Percentiles rank a stretch among this genome's conserved stretches.
Conservation (phyloP, 2,797 vertebrate species). For the Yasuhikotakia modesta region DNA sequence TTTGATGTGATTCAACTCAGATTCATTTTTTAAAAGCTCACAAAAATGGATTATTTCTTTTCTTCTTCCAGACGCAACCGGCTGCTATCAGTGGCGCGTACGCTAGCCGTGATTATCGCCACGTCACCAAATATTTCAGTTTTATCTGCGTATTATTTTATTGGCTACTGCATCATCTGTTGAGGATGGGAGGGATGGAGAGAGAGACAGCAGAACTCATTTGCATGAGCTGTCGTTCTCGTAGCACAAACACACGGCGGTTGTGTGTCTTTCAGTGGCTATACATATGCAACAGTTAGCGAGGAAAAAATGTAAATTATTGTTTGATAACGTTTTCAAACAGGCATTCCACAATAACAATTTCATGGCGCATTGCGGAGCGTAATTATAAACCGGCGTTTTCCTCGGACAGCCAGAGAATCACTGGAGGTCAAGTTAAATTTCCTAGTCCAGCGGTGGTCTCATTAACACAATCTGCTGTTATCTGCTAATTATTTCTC, state of each 20-base stretch:
- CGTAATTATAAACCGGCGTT: constrained; percentile 81
- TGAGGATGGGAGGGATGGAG: not conserved
- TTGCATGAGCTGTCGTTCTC: constrained; percentile 75
- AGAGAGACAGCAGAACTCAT: constrained; percentile 63
- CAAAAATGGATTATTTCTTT: constrained; percentile 81
- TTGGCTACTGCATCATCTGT: constrained; percentile 76
- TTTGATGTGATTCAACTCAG: constrained; percentile 93
- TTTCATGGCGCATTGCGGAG: too few species aligned
- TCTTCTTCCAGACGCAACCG: constrained; percentile 74
- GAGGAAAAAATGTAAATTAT: constrained; percentile 78
- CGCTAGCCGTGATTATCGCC: constrained; percentile 82
- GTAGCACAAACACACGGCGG: constrained; percentile 67
- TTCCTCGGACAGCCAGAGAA: constrained; percentile 72
- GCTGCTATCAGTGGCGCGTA: constrained; percentile 80
- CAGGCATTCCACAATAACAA: too few species aligned
- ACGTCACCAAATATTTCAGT: constrained; percentile 84
- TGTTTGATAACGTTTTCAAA: constrained; percentile 85
- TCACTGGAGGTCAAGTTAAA: constrained; percentile 80
- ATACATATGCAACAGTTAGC: constrained; percentile 76
- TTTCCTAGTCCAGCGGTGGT: constrained; percentile 79
- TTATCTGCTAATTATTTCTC: constrained; percentile 83
- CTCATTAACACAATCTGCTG: constrained; percentile 81
- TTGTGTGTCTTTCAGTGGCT: constrained; percentile 73
- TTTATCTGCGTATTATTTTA: constrained; percentile 83
- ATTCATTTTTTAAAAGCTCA: constrained; percentile 86